Evolutionary conservation across 2,797 vertebrate species (phyloP), one percentile per base, ranked within the genome.

Genomic region (Cossypha dichroa): DNA sequence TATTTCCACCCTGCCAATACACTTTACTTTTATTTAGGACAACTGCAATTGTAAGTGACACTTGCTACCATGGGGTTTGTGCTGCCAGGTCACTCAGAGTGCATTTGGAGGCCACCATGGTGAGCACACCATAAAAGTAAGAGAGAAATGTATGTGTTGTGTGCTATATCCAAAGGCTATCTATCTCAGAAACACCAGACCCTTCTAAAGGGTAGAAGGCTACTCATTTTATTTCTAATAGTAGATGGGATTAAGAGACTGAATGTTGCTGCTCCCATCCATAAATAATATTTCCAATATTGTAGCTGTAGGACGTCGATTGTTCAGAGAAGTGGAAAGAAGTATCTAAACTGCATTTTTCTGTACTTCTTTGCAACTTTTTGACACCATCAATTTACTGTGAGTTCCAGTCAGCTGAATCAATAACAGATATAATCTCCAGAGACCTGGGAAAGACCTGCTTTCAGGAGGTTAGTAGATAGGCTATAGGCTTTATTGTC

Each of bases 1-100:
- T 68, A 85, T 52, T 84, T 60, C 54, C 74, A 22, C 26, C 41
- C 60, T 92, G 63, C 48, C 90, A 89, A 64, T 89, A 36, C n/a
- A 76, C 22, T 92, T 85, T 40, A 15, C n/a, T 93, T 93, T 91
- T 93, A 41, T 92, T 82, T 77, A 80, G 43, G 68, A 85, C 31
- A 87, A 38, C 34, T 54, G 34, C 43, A 83, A 66, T 64, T 80
- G 5, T 75, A 75, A 68, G 66, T 91, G 75, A 85, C 10, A 6
- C 52, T 79, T 89, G 18, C 49, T 91, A 38, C 41, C 54, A 68
- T 85, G 78, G 49, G 31, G 45, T 86, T 90, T 68, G 31, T 75
- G 29, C 72, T 89, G 49, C 64, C 52, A 52, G 85, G 80, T 94
- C 74, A 87, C 69, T 82, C 36, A 34, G 66, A 86, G 66, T 78